Percentiles rank a stretch among this genome's conserved stretches.
These are phyloP conservation scores for Callopanchax toddi DNA, from an alignment of 2,113 vertebrate genomes.

Conservation along the genomic window DNA sequence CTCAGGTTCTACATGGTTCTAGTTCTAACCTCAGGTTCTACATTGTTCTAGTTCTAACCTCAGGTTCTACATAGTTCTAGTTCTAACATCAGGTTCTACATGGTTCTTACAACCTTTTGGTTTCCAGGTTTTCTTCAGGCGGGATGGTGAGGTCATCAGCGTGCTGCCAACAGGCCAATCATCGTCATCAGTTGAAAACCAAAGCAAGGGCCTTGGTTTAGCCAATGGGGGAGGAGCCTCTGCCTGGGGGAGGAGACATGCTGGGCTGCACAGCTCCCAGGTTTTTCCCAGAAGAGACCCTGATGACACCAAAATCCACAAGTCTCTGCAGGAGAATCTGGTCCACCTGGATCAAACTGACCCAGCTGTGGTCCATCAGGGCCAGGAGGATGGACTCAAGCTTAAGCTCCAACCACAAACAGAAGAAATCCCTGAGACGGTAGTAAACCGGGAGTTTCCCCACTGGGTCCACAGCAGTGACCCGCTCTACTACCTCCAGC, in stretches of 20 bases:
- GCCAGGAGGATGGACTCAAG: slow-evolving; percentile 54
- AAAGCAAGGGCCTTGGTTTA: slow-evolving; percentile 44
- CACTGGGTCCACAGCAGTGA: slow-evolving; percentile 89
- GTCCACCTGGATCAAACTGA: slow-evolving; percentile 43
- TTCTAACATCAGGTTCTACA: no score
- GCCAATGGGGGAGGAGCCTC: slow-evolving; percentile 42
- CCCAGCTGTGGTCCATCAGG: slow-evolving; percentile 32
- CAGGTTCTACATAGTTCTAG: no score
- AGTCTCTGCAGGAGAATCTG: slow-evolving; percentile 77
- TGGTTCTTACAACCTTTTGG: not conserved
- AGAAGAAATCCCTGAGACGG: slow-evolving; percentile 86
- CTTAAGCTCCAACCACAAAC: slow-evolving; percentile 68
- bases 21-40: no score
- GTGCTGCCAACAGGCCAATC: slow-evolving; percentile 79
- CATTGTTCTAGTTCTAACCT: no score
- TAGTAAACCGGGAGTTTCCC: slow-evolving; percentile 92
- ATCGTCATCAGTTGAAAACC: slow-evolving; percentile 41
- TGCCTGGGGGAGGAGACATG: slow-evolving; percentile 49
- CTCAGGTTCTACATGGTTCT: no score
- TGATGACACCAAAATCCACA: slow-evolving; percentile 89
- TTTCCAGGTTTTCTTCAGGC: slow-evolving; percentile 91
- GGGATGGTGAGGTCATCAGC: slow-evolving; percentile 89
- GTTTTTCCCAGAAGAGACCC: slow-evolving; percentile 83
- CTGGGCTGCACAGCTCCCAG: slow-evolving; percentile 74
- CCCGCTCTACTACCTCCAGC: slow-evolving; percentile 88